A percentile compares a stretch with the other conserved stretches of the same genome.
Conservation (phyloP, 2,888 invertebrate species). For the Brenthis ino region DNA sequence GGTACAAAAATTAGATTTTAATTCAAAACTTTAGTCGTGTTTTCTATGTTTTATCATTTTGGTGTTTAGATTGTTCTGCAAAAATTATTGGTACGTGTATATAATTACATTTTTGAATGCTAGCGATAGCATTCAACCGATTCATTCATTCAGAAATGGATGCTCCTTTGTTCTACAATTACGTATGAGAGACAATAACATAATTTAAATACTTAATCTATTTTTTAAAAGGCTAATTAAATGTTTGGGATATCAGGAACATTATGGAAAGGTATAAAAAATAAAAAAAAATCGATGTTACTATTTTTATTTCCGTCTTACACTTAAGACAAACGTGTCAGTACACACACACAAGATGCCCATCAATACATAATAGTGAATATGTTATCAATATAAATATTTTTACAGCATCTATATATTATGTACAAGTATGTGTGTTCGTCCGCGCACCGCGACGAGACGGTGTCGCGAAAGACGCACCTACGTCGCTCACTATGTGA, state of each 20-base stretch:
- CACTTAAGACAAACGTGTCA: constrained; percentile 69
- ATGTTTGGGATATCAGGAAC: not conserved
- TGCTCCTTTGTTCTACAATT: no score
- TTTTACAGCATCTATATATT: constrained; percentile 79
- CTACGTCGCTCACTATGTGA: constrained; percentile 69
- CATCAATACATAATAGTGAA: constrained; percentile 61
- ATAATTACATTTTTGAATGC: no score
- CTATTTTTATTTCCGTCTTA: constrained; percentile 78
- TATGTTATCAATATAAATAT: constrained; percentile 72
- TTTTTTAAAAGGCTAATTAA: no score
- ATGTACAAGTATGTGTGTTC: constrained; percentile 75
- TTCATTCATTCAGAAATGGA: no score
- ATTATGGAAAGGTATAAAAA: constrained; percentile 43
- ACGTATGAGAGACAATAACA: no score
- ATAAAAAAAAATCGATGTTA: constrained; percentile 68
- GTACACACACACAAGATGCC: constrained; percentile 76
- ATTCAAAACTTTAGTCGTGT: no score
- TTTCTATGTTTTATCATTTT: no score
- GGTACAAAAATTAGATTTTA: no score
- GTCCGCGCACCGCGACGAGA: constrained; percentile 34
- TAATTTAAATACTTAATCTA: no score
- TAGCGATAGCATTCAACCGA: no score
- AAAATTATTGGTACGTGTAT: no score
- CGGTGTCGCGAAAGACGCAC: constrained; percentile 39
- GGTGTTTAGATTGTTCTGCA: no score